Conservation (phyloP, 2,113 vertebrate genomes). For the Numida meleagris region DNA sequence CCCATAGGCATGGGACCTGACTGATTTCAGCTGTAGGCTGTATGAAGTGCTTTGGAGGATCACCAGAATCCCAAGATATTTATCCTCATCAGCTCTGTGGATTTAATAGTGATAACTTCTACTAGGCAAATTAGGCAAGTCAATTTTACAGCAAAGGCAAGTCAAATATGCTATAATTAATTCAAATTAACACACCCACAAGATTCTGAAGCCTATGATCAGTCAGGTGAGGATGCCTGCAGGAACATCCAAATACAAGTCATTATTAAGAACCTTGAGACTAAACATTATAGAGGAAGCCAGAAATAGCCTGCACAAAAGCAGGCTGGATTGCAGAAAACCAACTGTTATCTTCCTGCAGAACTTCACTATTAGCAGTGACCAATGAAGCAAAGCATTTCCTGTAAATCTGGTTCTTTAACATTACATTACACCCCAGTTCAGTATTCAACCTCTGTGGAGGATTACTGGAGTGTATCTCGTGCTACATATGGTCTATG, state of each 20-base stretch:
- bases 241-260: conserved; percentile 10
- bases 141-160: conserved; percentile 30
- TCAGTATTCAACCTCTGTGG: background rate
- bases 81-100: conserved; percentile 6
- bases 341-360: background rate
- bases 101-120: conserved; percentile 1
- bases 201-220: conserved; percentile 7
- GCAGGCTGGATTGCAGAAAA: background rate
- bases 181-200: conserved; percentile 37
- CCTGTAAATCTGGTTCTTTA: background rate
- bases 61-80: background rate
- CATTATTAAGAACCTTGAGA: background rate
- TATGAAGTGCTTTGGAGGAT: background rate
- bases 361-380: background rate
- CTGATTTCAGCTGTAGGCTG: background rate
- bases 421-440: background rate
- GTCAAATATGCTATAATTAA: conserved; percentile 44
- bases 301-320: background rate
- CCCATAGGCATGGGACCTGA: background rate
- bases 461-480: background rate
- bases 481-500: background rate
- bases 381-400: background rate
- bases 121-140: background rate
- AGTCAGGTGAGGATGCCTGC: background rate
- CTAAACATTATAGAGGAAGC: background rate